Conservation (phyloP, 2,888 invertebrate species). For the Aleiodes alternator region DNA sequence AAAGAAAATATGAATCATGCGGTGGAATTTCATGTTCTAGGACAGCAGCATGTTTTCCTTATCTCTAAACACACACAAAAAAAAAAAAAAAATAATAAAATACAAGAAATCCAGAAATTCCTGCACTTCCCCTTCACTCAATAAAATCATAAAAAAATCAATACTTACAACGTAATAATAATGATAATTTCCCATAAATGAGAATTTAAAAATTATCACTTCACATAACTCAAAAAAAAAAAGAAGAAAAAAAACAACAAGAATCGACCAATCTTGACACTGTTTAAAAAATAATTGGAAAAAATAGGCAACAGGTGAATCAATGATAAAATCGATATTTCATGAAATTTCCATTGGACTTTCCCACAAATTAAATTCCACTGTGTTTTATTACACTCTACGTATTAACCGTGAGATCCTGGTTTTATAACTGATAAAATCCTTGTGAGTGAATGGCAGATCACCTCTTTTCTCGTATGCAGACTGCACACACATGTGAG, state of each 20-base stretch:
- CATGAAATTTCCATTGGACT: too few relatives aligned
- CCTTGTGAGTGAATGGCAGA: slow-evolving; percentile 28
- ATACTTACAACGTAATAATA: not conserved
- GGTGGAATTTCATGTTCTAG: slow-evolving; percentile 21
- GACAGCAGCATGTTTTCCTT: slow-evolving; percentile 11
- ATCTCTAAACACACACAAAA: slow-evolving; percentile 4
- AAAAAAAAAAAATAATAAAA: slow-evolving; percentile 8
- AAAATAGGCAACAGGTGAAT: too few relatives aligned
- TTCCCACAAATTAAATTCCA: too few relatives aligned
- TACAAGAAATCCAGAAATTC: not conserved
- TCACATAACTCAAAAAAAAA: not conserved
- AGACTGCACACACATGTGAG: slow-evolving; percentile 20
- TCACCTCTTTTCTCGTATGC: slow-evolving; percentile 13
- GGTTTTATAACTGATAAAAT: slow-evolving; percentile 6
- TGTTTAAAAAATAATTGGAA: too few relatives aligned
- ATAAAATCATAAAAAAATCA: not conserved
- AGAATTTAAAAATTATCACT: not conserved
- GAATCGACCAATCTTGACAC: too few relatives aligned
- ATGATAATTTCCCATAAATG: not conserved
- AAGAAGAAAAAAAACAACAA: too few relatives aligned
- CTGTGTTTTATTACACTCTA: not conserved
- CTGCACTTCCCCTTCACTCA: not conserved
- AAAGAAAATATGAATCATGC: slow-evolving; percentile 30
- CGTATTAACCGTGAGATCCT: not conserved
- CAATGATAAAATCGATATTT: too few relatives aligned